Conservation (phyloP, 2,797 vertebrate species). For the Molossus alvarezi region DNA sequence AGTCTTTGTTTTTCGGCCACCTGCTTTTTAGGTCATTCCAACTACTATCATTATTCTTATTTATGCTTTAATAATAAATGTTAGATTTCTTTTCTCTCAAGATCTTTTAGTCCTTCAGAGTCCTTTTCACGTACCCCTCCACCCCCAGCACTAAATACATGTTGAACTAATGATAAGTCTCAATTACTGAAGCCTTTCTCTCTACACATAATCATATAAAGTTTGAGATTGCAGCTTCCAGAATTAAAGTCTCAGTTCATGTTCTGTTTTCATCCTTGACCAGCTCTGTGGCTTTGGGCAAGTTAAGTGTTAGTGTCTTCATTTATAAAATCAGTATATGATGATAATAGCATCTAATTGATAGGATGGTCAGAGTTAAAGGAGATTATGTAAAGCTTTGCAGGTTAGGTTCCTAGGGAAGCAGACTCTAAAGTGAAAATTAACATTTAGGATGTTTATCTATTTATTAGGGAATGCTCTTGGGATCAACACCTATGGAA, state of each 20-base stretch:
- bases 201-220: neutral
- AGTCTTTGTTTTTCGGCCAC: neutral
- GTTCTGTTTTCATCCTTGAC: slow-evolving; percentile 27
- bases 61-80: slow-evolving; percentile 39
- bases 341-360: neutral
- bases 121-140: neutral
- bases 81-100: slow-evolving; percentile 29
- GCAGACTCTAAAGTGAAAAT: neutral
- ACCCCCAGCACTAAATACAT: slow-evolving; percentile 20
- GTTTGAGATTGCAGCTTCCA: neutral
- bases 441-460: slow-evolving; percentile 21
- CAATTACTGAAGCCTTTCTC: neutral
- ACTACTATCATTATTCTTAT: neutral
- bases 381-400: neutral
- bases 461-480: neutral
- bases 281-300: slow-evolving; percentile 29
- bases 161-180: slow-evolving; percentile 19
- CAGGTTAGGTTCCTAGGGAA: slow-evolving; percentile 1
- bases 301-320: slow-evolving; percentile 45
- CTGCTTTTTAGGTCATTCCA: slow-evolving; percentile 51
- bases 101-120: neutral
- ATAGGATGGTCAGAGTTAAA: neutral
- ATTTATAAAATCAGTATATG: neutral
- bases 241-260: slow-evolving; percentile 30
- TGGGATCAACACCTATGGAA: neutral